Evolutionary conservation across 2,888 invertebrate genomes (phyloP), one percentile per base, ranked within the genome.

Genomic region (Microplitis deprimator): DNA sequence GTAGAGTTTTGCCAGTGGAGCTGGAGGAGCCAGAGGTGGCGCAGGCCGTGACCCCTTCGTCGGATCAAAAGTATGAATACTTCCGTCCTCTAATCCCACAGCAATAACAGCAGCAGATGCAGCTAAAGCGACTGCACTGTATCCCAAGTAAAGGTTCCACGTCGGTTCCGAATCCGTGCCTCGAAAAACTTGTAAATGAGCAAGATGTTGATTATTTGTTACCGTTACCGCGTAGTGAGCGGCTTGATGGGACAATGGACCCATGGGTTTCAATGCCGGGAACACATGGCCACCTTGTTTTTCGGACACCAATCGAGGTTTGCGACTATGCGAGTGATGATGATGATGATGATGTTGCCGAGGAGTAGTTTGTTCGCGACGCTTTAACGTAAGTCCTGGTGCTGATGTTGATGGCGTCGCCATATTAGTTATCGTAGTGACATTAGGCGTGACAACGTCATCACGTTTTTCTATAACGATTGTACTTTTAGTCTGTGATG

Each of bases 391-490:
- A 29, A 86, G 77, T 0, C 83, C 75, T 5, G 87, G 81, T 0
- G 84, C 78, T n/a, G 84, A 77, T 1, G 83, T 79, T 16, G 84
- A 83, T 3, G 80, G 75, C 10, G 82, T 73, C 0, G 81, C 75
- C 8, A 85, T 80, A 78, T 86, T 87, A 38, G 85, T 71, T 20
- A 84, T 82, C 1, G 87, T 83, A 20, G 87, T 87, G 4, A 91
- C 90, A 78, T 91, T 91, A 2, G 93, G 93, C 39, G 92, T 91
- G 69, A 92, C 90, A 64, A 93, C 92, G 82, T 93, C 94, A 86
- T 94, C 94, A 76, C 93, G 92, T 82, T 93, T 94, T 89, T 96
- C 96, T 68, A 96, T 94, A 6, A 94, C 92, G 81, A 97, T 96
- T 70, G 94, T 93, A 82, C 96, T 96, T 90, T 95, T 95, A 81